Evolutionary conservation across 2,797 vertebrate species (phyloP).

Genomic region (Setipinna tenuifilis): DNA sequence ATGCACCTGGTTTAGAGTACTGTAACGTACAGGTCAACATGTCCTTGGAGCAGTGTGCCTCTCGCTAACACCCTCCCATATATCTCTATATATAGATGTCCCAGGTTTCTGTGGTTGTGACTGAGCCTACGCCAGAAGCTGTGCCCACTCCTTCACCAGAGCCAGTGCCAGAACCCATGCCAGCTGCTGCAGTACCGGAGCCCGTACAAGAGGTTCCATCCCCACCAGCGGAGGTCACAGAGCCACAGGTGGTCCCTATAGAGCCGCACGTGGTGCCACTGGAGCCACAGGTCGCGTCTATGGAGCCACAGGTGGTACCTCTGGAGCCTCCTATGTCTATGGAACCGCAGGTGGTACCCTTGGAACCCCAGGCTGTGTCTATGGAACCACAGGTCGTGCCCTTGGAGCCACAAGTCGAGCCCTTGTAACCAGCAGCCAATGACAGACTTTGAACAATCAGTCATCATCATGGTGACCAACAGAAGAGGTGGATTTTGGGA

Average conservation of each 20-base stretch:
- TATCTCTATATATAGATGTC: background rate
- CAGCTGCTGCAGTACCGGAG: background rate
- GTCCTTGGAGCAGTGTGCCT: background rate
- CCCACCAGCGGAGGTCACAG: constrained; percentile 74
- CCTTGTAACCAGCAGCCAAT: background rate
- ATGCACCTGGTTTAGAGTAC: background rate
- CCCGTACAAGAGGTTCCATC: constrained; percentile 66
- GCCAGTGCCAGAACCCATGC: constrained; percentile 11
- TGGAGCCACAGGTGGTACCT: constrained; percentile 7
- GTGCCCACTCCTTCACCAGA: background rate
- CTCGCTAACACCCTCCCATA: background rate
- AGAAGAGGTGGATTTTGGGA: constrained; percentile 5
- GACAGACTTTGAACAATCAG: constrained; percentile 14
- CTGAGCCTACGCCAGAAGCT: constrained; percentile 62
- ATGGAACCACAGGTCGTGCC: no score
- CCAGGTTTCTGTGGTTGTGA: constrained; percentile 74
- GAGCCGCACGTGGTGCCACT: constrained; percentile 52
- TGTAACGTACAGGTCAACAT: background rate
- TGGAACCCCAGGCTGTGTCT: constrained; percentile 6
- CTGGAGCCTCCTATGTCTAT: background rate
- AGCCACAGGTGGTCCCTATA: constrained; percentile 80
- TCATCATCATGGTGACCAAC: background rate
- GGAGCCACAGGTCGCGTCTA: background rate
- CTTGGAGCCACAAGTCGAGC: background rate
- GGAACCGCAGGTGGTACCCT: constrained; percentile 1